Evolutionary conservation across 2,113 vertebrate genomes (phyloP).

Genomic region (Ageneiosus marmoratus): DNA sequence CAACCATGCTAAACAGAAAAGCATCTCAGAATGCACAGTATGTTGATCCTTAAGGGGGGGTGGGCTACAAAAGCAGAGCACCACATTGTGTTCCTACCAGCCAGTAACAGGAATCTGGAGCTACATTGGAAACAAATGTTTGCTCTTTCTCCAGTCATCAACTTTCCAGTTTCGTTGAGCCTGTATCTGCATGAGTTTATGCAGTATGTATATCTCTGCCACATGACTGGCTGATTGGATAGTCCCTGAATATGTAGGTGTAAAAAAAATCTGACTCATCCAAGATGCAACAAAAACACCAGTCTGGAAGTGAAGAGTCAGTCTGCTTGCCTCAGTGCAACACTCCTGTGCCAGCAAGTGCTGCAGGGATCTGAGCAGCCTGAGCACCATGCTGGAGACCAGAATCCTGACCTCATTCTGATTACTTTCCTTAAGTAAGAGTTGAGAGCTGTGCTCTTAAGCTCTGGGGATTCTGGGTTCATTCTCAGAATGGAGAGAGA

Average conservation of each 20-base stretch:
- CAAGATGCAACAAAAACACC: background rate
- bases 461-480: slow-evolving; percentile 31
- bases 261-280: background rate
- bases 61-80: background rate
- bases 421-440: slow-evolving; percentile 37
- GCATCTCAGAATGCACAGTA: background rate
- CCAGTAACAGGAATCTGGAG: background rate
- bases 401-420: slow-evolving; percentile 44
- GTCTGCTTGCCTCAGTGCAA: background rate
- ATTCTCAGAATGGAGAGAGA: slow-evolving; percentile 2
- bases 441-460: background rate
- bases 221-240: too few relatives aligned
- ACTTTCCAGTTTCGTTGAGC: background rate
- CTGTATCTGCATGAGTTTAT: background rate
- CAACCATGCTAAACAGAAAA: background rate
- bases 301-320: background rate
- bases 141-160: too few relatives aligned
- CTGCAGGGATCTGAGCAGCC: background rate
- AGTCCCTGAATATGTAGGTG: background rate
- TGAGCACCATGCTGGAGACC: slow-evolving; percentile 4
- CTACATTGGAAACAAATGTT: background rate
- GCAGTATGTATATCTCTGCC: background rate
- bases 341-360: background rate
- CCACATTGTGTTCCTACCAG: background rate
- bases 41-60: background rate